These are phyloP conservation scores for Drosophila asahinai DNA, from an alignment of 1,140 invertebrate genomes.

Conservation along the genomic window DNA sequence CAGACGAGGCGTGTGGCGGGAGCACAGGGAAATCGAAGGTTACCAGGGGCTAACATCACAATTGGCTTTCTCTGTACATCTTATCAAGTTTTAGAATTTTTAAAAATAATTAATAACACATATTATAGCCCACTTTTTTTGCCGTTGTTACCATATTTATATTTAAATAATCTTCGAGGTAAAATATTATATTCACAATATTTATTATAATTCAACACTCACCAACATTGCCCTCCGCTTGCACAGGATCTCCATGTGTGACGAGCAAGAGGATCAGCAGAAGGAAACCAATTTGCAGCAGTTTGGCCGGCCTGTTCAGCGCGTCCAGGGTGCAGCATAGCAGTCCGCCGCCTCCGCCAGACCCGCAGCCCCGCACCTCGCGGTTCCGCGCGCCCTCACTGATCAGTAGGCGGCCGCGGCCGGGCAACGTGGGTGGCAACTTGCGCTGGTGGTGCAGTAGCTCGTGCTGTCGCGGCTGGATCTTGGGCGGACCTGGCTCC, in stretches of 20 bases:
- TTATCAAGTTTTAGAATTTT: too few species aligned
- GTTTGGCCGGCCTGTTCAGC: conserved; percentile 48
- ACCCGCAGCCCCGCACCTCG: conserved; percentile 27
- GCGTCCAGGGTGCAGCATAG: conserved; percentile 64
- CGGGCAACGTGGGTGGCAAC: conserved; percentile 13
- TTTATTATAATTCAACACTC: conserved; percentile 34
- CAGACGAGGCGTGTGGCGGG: conserved; percentile 14
- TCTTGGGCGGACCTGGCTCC: not conserved
- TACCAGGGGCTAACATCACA: not conserved
- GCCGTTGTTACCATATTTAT: too few species aligned
- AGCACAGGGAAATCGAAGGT: conserved; percentile 10
- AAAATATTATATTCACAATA: too few species aligned
- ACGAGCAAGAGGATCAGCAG: conserved; percentile 68
- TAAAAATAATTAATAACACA: too few species aligned
- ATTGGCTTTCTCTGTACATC: not conserved
- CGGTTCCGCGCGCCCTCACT: conserved; percentile 31
- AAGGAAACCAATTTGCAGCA: conserved; percentile 60
- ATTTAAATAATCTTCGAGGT: too few species aligned
- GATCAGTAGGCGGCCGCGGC: conserved; percentile 35
- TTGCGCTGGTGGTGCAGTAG: conserved; percentile 44
- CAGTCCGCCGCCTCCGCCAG: conserved; percentile 39
- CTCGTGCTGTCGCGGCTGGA: conserved; percentile 32
- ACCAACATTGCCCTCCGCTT: conserved; percentile 83
- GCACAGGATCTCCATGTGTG: conserved; percentile 67
- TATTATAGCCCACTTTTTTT: too few species aligned